Base-by-base conservation (phyloP, 2,797 vertebrate genomes). In the Acanthis flammea region DNA sequence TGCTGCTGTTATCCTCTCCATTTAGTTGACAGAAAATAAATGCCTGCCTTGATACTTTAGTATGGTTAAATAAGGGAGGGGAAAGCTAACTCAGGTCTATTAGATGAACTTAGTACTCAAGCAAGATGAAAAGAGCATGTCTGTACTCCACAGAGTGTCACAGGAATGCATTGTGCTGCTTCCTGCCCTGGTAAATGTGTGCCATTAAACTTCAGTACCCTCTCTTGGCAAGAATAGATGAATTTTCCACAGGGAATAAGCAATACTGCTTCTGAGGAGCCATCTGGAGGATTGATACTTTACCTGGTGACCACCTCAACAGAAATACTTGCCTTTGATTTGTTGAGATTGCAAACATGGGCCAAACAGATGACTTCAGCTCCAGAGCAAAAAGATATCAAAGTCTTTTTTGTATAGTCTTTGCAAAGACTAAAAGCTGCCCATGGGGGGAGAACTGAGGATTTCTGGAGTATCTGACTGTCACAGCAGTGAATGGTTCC, bases 101-200 rank as follows among this genome's bases (percentile, higher is more conserved):
- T 83, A 87, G 88, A 57, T 86, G 35, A 86, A 75, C 50, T 72
- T 89, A 74, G 83, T 86, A n/a, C 55, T 88, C 30, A 21, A 53
- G 67, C 45, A 83, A 51, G 75, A 68, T 88, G 57, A 83, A 47
- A 88, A 90, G 82, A 5, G 19, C 57, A 27, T 47, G 68, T 44
- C 53, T 74, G 85, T 68, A 39, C 37, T 89, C 86, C 62, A 33
- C 57, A 19, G 39, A 63, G 41, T 79, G 62, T 94, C 78, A 31
- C 22, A 67, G 78, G 68, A 94, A 61, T 35, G 39, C n/a, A 31
- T 66, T 89, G 11, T 82, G 60, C 68, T 85, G 8, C 73, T 77
- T 90, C 53, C 72, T 94, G 72, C 78, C 45, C 45, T 65, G 79
- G 42, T 74, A 39, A 86, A 83, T 77, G 42, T 25, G 45, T 91